Base-by-base conservation (phyloP, 1,140 invertebrate genomes). In the Hermetia illucens region DNA sequence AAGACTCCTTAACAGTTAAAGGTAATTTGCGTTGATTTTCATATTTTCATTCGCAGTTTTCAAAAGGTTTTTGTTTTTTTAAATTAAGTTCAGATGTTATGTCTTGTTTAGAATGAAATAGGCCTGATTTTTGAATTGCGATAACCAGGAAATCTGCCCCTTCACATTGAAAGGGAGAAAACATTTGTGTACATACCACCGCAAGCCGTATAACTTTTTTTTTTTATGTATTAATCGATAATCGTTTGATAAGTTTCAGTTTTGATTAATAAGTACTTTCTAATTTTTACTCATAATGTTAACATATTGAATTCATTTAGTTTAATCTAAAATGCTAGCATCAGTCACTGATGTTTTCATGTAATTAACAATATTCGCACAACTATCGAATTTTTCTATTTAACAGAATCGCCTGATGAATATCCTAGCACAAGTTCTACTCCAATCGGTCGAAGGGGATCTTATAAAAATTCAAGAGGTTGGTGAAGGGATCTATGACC, bases 391-490 rank as follows among this genome's bases (percentile, higher is more conserved):
- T n/a, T n/a, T n/a, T n/a, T n/a, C n/a, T n/a, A n/a, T n/a, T n/a
- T n/a, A 62, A 61, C 74, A 82, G 82, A 84, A 70, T 82, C 81
- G 17, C 79, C 81, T 21, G 82, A 85, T 53, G 82, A 86, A 49
- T 61, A 60, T 51, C 58, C 55, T 36, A 61, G 57, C 50, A 61
- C 58, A 52, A 61, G 55, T 60, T 61, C 57, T 48, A 61, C 58
- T 44, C 74, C 65, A 38, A 68, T 85, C 37, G 81, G 79, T 41
- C 71, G 82, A 18, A 70, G 82, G 44, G 79, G 81, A 61, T 85
- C 82, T n/a, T 85, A 83, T 63, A 85, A 85, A 68, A 83, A 79
- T 32, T 84, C 81, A 44, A 65, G 81, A 78, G 82, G 81, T 86
- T 70, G 72, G 69, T 55, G 46, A 41, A 50, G 48, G 53, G 50